Evolutionary conservation across 2,888 invertebrate genomes (phyloP), one percentile per base, ranked within the genome.

Genomic region (Cremastinae sp.): DNA sequence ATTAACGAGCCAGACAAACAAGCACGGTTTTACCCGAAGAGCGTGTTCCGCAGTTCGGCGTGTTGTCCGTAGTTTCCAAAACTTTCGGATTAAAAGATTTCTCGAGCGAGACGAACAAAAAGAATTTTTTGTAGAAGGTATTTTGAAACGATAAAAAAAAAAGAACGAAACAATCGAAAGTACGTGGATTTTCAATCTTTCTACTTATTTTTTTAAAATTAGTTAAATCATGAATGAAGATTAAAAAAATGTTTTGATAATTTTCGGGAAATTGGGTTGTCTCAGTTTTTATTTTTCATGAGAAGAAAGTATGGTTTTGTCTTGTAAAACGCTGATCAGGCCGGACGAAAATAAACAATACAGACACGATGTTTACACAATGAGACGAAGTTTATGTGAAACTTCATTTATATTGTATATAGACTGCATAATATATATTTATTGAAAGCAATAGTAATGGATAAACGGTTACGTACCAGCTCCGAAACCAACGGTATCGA

Each of bases 401-500:
- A 49, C 49, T 73, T 38, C 22, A 66, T 61, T 34, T 70, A 59
- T 49, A 69, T 28, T 56, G 72, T 75, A 72, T 41, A 75, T 74
- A 38, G 28, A 51, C 43, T 28, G n/a, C n/a, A n/a, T 18, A 38
- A 58, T 41, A 69, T 75, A 74, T 51, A 75, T 71, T 38, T 38
- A 53, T 74, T 59, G 62, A 71, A 14, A 54, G 61, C 14, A 3
- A 77, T 38, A 80, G 86, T 86, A 85, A 84, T 84, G 83, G 83
- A 82, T 82, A 81, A 86, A 86, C 84, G 83, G 83, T 79, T 85
- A 94, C 97, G 95, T 94, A 99, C 99, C 95, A 99, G 93, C 92
- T 99, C 99, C 78, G 98, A 98, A 86, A 99, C 99, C 87, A 99
- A 93, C 36, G 99, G 98, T 88, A 99, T 98, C 64, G 98, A 98